phyloP scores from a whole-genome alignment of 2,113 vertebrate genomes.

The cattle (Bos taurus) region DNA sequence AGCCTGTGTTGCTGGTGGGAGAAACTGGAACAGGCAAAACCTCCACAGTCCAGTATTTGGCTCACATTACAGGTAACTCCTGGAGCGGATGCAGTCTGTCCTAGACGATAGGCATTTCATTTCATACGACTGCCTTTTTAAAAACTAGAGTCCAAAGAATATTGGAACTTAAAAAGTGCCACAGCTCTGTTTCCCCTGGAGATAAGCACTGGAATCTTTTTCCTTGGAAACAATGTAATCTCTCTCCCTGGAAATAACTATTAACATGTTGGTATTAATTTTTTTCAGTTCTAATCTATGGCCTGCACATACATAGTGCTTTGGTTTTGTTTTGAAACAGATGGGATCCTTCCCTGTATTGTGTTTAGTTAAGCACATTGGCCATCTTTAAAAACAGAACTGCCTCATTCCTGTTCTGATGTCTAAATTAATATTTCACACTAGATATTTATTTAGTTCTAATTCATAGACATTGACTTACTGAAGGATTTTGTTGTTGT shows the following conservation, averaged over 20 bases:
- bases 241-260: neutral
- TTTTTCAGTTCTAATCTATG: neutral
- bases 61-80: constrained; percentile 88
- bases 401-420: neutral
- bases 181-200: neutral
- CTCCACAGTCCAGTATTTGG: constrained; percentile 93
- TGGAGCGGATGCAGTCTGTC: neutral
- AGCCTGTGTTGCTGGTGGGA: constrained; percentile 94
- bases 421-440: neutral
- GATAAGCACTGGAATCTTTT: neutral
- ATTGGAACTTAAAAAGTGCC: neutral
- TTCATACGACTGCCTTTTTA: neutral
- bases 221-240: neutral
- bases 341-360: neutral
- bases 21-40: constrained; percentile 98
- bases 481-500: neutral
- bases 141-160: neutral
- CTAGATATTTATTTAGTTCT: neutral
- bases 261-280: neutral
- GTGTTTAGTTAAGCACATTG: neutral
- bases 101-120: neutral
- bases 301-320: neutral
- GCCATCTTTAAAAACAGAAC: neutral
- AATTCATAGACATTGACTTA: neutral
- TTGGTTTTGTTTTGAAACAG: constrained; percentile 2